Conservation (phyloP, 2,797 vertebrate genomes). For the Heliangelus exortis region DNA sequence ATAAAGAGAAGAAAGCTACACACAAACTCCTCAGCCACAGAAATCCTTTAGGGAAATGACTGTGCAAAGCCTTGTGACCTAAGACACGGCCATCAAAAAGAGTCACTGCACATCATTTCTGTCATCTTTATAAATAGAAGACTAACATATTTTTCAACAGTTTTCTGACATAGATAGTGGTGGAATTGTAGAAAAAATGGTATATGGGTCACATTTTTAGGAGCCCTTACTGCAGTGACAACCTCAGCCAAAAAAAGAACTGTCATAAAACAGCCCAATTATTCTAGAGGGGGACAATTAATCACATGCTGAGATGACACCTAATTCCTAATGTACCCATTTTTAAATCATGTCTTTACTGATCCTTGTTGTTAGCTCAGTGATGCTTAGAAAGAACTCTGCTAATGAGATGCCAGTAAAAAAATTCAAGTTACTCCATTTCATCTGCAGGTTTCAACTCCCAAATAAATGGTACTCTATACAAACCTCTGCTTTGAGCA, state of each 20-base stretch:
- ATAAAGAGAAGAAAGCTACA: background rate
- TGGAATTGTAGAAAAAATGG: constrained; percentile 9
- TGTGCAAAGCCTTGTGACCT: background rate
- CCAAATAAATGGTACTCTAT: background rate
- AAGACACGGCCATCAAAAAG: background rate
- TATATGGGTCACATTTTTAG: background rate
- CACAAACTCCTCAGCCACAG: background rate
- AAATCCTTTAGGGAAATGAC: background rate
- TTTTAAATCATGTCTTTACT: background rate
- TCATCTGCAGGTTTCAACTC: background rate
- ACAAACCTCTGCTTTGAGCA: background rate
- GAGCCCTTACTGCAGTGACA: background rate
- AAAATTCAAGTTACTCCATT: background rate
- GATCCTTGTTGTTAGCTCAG: background rate
- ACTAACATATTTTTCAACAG: background rate
- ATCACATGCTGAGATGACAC: background rate
- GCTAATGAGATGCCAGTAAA: background rate
- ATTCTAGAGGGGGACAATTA: background rate
- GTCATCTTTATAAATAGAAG: background rate
- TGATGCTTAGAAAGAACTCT: background rate
- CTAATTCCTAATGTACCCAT: background rate
- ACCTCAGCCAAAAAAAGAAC: background rate
- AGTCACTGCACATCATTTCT: background rate
- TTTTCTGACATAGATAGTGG: background rate
- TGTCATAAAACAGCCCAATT: constrained; percentile 12